Percentiles rank a stretch among this genome's conserved stretches.
Evolutionary conservation across 2,888 invertebrate species (phyloP).

Genomic region (Ceriagrion tenellum): DNA sequence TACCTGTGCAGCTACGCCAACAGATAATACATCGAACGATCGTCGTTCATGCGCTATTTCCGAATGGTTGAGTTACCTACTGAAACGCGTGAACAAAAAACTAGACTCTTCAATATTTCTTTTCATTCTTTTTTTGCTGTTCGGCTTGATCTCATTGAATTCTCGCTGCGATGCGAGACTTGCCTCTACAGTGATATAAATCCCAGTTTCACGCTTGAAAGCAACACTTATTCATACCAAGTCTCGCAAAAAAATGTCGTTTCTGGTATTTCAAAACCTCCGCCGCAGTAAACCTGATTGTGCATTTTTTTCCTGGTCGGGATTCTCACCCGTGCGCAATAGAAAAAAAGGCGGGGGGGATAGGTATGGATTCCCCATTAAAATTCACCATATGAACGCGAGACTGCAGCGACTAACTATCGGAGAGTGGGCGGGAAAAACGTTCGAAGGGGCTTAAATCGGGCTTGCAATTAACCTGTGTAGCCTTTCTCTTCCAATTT

Average conservation of each 20-base stretch:
- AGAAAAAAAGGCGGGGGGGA: background rate
- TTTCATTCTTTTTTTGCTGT: background rate
- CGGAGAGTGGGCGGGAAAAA: background rate
- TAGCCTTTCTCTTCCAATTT: background rate
- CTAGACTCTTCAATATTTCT: background rate
- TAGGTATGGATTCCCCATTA: background rate
- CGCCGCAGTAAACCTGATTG: background rate
- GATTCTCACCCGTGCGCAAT: background rate
- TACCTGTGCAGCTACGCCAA: background rate
- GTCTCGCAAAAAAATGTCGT: background rate
- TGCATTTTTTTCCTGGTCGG: background rate
- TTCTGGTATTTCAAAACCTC: background rate
- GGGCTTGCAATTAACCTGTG: background rate
- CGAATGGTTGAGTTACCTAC: background rate
- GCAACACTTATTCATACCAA: background rate
- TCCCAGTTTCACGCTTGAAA: background rate
- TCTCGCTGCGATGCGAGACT: background rate
- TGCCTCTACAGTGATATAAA: background rate
- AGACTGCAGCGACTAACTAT: background rate
- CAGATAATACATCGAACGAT: background rate
- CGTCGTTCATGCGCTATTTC: background rate
- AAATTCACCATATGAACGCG: background rate
- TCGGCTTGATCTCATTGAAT: background rate
- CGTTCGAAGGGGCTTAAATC: background rate
- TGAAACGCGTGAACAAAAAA: background rate